These are phyloP conservation scores for Scaptodrosophila latifasciaeformis DNA, from an alignment of 2,888 invertebrate genomes.

Conservation along the genomic window DNA sequence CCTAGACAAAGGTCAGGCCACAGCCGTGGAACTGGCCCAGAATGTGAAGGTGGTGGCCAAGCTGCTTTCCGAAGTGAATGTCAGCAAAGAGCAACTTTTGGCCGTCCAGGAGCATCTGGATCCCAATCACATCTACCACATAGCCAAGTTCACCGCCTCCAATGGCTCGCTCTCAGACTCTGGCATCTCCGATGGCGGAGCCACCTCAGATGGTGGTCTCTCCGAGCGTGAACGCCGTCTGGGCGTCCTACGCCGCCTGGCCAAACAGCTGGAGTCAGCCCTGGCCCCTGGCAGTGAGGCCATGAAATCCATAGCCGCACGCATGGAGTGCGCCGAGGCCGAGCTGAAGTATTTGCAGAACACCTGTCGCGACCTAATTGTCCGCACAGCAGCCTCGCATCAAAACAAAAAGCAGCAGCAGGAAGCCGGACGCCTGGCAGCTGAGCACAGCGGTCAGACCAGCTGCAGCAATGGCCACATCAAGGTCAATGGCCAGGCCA, in stretches of 20 bases:
- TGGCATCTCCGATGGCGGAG: slow-evolving; percentile 85
- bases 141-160: slow-evolving; percentile 74
- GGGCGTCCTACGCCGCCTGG: slow-evolving; percentile 80
- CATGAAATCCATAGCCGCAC: slow-evolving; percentile 79
- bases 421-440: slow-evolving; percentile 4
- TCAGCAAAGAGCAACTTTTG: slow-evolving; percentile 72
- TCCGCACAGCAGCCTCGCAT: slow-evolving; percentile 74
- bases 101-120: slow-evolving; percentile 73
- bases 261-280: slow-evolving; percentile 80
- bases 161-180: slow-evolving; percentile 83
- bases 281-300: slow-evolving; percentile 82
- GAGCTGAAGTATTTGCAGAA: slow-evolving; percentile 81
- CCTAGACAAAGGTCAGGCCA: slow-evolving; percentile 71
- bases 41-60: slow-evolving; percentile 75
- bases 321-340: slow-evolving; percentile 81
- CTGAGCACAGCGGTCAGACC: neutral
- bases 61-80: slow-evolving; percentile 74
- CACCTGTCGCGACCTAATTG: slow-evolving; percentile 79
- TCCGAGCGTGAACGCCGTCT: slow-evolving; percentile 81
- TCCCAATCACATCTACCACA: slow-evolving; percentile 72
- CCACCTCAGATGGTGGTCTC: slow-evolving; percentile 82
- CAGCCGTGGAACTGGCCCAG: slow-evolving; percentile 73
- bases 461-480: slow-evolving; percentile 1
- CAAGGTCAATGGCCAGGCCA: slow-evolving; percentile 34
- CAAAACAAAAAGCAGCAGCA: slow-evolving; percentile 63